Evolutionary conservation across 2,888 invertebrate species (phyloP), one percentile per base, ranked within the genome.

Genomic region (Brachyptera putata): DNA sequence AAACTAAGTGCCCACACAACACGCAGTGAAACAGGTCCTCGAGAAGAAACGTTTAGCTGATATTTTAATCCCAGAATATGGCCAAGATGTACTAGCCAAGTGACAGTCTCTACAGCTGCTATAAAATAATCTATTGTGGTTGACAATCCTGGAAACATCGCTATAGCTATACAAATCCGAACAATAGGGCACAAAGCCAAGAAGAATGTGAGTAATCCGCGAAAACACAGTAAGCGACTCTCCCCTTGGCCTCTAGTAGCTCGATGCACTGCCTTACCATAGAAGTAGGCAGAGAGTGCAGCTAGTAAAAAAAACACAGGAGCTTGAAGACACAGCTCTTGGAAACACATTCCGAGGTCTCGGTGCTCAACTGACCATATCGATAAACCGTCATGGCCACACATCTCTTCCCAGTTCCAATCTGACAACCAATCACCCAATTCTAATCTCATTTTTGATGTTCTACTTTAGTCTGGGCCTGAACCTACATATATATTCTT

Each of bases 291-390:
- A n/a, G 94, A 94, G 48, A 84, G 73, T 14, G 86, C 77, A 2
- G 91, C 88, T 66, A 94, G 80, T 34, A 92, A 69, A 49, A 83
- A 80, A 69, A 87, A 83, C 43, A 86, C 74, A 14, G 94, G 92
- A 67, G 90, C 81, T 73, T 89, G 84, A 34, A 95, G 78, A 70
- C 84, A 86, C 56, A 93, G 75, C 74, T 89, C 85, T 74, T 93
- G 91, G 72, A 95, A 95, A 74, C 95, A 95, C 61, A 85, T 77
- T 59, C 90, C 85, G 68, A 95, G 80, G 76, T 93, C 91, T 70
- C 86, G 84, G 34, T 82, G 80, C 14, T 79, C 74, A 9, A 81
- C 78, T 69, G 87, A 81, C 82, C 91, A 88, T 22, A 89, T 82
- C 62, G 78, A 77, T 56, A 91, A 76, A 25, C 87, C 87, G 24